phyloP scores from a whole-genome alignment of 2,113 vertebrate species.

The Gnathonemus echidnorhynchus region DNA sequence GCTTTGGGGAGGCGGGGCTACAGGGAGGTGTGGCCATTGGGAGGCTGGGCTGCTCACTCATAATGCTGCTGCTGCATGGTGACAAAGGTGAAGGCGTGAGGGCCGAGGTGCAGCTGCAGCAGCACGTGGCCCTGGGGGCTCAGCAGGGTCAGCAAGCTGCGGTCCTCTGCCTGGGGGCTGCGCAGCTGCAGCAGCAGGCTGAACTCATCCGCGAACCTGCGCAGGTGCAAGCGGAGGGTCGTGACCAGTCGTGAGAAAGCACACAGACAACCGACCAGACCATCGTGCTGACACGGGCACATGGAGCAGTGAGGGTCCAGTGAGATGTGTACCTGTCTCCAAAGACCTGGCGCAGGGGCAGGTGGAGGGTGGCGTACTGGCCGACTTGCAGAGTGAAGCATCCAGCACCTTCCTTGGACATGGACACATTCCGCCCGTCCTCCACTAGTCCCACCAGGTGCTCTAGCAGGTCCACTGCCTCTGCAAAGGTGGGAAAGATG shows the following conservation, averaged over 20 bases:
- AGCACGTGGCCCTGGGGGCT: constrained; percentile 55
- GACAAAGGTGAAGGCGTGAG: constrained; percentile 58
- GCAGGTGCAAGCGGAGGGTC: constrained; percentile 8
- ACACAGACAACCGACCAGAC: neutral
- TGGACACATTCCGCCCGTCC: constrained; percentile 61
- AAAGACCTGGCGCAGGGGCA: constrained; percentile 63
- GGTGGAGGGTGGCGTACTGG: constrained; percentile 71
- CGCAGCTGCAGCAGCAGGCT: constrained; percentile 69
- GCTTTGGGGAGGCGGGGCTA: neutral
- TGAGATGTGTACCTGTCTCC: constrained; percentile 56
- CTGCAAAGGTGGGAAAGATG: constrained; percentile 43
- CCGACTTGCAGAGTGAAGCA: constrained; percentile 68
- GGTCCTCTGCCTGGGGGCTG: constrained; percentile 64
- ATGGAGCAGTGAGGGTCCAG: neutral
- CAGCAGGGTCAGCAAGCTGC: constrained; percentile 68
- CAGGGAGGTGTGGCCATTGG: neutral
- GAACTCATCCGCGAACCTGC: constrained; percentile 74
- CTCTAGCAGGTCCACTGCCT: constrained; percentile 69
- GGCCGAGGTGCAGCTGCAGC: constrained; percentile 71
- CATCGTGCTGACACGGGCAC: neutral
- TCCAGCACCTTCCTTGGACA: constrained; percentile 44
- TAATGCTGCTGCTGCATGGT: constrained; percentile 73
- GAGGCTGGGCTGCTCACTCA: constrained; percentile 60
- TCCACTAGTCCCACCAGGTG: constrained; percentile 48
- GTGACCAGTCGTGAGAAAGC: neutral